Evolutionary conservation across 1,140 invertebrate genomes (phyloP), one percentile per base, ranked within the genome.

Genomic region (Oedothorax gibbosus): DNA sequence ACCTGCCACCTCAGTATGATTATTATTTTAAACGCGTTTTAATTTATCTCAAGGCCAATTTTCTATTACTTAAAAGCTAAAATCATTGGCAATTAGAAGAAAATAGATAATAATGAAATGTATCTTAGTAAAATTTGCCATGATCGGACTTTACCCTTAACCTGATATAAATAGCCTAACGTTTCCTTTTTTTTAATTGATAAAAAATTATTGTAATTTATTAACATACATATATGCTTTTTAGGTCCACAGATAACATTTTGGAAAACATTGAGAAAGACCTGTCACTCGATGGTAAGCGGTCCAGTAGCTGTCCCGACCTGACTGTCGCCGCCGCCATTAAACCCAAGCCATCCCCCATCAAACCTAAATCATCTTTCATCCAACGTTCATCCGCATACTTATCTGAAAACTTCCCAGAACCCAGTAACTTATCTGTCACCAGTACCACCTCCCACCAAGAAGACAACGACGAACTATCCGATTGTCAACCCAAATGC

Each of bases 341-440:
- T 7, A 53, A 53, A 10, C 49, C 51, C 0, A 79, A 79, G 56
- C 62, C 77, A 35, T 79, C 77, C 4, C 77, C 77, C 11, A 54
- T 79, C 64, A 79, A 79, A 35, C 77, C 77, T 15, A 79, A 79
- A 68, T 79, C 77, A 65, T 79, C 60, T 8, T 79, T 79, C 50
- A 79, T 79, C 60, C 77, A 68, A 21, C 77, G 77, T 10, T 79
- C 77, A 53, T 77, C 75, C 18, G 75, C 49, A 14, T 60, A 64
- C 21, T 18, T 77, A 49, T 51, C 12, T 9, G 51, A 57, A 21
- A 35, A 35, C 35, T 2, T 5, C 35, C n/a, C 50, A 14, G 62
- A 66, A 54, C 54, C 62, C 9, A 79, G 21, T 35, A 18, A 50
- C 9, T 54, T 66, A 49, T 65, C 50, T 0, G 21, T 54, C n/a